A percentile compares a stretch with the other conserved stretches of the same genome.
These are phyloP conservation scores for Salpingus planirostris DNA, from an alignment of 2,888 invertebrate genomes.

Conservation along the genomic window DNA sequence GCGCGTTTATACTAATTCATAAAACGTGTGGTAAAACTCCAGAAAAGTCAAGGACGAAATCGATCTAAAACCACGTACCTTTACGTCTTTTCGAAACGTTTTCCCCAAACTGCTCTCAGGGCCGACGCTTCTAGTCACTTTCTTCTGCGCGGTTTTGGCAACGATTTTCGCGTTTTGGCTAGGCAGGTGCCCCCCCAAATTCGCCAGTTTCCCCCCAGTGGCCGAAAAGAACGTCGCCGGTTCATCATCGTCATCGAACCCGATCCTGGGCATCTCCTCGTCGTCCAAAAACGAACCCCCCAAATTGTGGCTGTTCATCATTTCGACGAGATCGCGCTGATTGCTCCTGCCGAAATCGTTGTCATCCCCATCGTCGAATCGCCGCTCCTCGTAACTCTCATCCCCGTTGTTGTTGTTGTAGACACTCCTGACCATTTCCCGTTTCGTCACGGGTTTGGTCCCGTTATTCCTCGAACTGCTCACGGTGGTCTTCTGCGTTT, in stretches of 20 bases:
- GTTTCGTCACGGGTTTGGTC: slow-evolving; percentile 37
- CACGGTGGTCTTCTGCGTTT: slow-evolving; percentile 36
- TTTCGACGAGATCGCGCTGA: slow-evolving; percentile 34
- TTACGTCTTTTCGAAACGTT: slow-evolving; percentile 15
- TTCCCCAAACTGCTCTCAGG: slow-evolving; percentile 8
- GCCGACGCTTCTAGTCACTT: neutral
- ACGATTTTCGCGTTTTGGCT: slow-evolving; percentile 27
- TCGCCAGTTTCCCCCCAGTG: slow-evolving; percentile 34
- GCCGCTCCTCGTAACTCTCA: slow-evolving; percentile 32
- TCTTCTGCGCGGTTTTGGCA: slow-evolving; percentile 6
- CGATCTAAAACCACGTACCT: too few species aligned
- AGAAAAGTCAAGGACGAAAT: too few species aligned
- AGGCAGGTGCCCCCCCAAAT: slow-evolving; percentile 39
- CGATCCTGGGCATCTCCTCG: slow-evolving; percentile 41
- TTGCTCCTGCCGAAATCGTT: slow-evolving; percentile 4
- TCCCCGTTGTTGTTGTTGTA: slow-evolving; percentile 36
- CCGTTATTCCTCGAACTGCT: slow-evolving; percentile 38
- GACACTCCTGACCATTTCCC: slow-evolving; percentile 34
- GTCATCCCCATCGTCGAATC: slow-evolving; percentile 18
- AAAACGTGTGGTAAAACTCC: too few species aligned
- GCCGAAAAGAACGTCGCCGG: slow-evolving; percentile 7
- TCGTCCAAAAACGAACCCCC: slow-evolving; percentile 40
- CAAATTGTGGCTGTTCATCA: slow-evolving; percentile 40
- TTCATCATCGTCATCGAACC: slow-evolving; percentile 33
- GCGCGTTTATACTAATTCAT: too few species aligned